phyloP scores from a whole-genome alignment of 1,140 invertebrate species.

The Nomia melanderi region DNA sequence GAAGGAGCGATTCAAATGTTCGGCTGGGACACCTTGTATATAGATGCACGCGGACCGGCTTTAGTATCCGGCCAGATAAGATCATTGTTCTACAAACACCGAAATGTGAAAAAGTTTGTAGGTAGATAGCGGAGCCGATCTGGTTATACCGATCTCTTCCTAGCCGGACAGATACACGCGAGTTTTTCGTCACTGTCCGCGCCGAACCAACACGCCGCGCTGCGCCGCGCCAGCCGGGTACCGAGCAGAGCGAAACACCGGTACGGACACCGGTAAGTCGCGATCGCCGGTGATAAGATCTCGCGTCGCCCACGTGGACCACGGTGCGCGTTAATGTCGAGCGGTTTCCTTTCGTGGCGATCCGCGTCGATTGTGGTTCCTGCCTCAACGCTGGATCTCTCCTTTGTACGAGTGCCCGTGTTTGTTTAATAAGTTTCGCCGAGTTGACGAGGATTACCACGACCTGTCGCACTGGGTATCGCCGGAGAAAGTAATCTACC shows the following conservation, averaged over 20 bases:
- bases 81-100: constrained; percentile 45
- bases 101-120: constrained; percentile 37
- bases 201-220: too few species aligned
- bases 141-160: constrained; percentile 27
- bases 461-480: neutral
- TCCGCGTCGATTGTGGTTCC: neutral
- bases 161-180: constrained; percentile 17
- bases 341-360: constrained; percentile 31
- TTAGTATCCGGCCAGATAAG: constrained; percentile 18
- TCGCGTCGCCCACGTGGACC: constrained; percentile 35
- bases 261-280: neutral
- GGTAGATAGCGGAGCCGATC: constrained; percentile 19
- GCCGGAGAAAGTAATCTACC: neutral
- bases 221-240: neutral
- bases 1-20: too few species aligned
- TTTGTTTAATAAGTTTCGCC: neutral
- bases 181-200: constrained; percentile 18
- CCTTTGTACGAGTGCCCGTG: neutral
- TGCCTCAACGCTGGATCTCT: neutral
- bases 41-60: too few species aligned
- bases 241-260: neutral
- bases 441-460: neutral
- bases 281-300: constrained; percentile 33
- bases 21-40: too few species aligned
- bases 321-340: constrained; percentile 21